Percentiles rank a stretch among this genome's conserved stretches.
Conservation (phyloP, 2,797 vertebrate genomes). For the Acridotheres tristis region DNA sequence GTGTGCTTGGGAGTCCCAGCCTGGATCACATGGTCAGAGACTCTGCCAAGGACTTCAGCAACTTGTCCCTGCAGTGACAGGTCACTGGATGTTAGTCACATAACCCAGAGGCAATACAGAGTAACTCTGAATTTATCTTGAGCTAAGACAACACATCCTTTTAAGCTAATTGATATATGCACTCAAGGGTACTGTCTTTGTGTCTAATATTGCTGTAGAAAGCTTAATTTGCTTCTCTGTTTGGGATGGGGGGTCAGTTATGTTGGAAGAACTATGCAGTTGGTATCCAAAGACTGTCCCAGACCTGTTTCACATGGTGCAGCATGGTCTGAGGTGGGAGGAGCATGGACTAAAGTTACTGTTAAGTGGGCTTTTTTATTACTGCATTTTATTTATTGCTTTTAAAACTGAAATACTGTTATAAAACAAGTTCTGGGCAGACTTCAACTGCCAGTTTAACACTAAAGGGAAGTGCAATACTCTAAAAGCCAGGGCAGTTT, state of each 20-base stretch:
- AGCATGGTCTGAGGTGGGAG: not conserved
- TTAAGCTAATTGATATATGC: not conserved
- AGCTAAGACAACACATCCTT: not conserved
- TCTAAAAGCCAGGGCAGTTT: not conserved
- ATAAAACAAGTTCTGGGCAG: not conserved
- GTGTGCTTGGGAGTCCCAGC: not conserved
- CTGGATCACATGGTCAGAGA: slow-evolving; percentile 12
- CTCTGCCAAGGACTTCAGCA: not conserved
- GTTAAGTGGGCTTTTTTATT: not conserved
- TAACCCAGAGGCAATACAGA: not conserved
- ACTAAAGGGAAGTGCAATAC: slow-evolving; percentile 32
- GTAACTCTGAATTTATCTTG: not conserved
- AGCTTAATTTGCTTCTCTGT: slow-evolving; percentile 10
- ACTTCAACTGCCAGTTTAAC: not conserved
- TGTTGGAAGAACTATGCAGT: not conserved
- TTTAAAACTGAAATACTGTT: not conserved
- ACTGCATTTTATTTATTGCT: slow-evolving; percentile 2
- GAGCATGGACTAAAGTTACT: not conserved
- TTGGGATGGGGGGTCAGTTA: not conserved
- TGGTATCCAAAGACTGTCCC: not conserved
- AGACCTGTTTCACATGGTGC: not conserved
- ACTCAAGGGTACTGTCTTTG: not conserved
- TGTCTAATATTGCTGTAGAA: not conserved
- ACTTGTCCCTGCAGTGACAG: not conserved
- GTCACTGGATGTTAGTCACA: not conserved